Base-by-base conservation (phyloP, 1,140 invertebrate species). In the Piezodorus guildinii region DNA sequence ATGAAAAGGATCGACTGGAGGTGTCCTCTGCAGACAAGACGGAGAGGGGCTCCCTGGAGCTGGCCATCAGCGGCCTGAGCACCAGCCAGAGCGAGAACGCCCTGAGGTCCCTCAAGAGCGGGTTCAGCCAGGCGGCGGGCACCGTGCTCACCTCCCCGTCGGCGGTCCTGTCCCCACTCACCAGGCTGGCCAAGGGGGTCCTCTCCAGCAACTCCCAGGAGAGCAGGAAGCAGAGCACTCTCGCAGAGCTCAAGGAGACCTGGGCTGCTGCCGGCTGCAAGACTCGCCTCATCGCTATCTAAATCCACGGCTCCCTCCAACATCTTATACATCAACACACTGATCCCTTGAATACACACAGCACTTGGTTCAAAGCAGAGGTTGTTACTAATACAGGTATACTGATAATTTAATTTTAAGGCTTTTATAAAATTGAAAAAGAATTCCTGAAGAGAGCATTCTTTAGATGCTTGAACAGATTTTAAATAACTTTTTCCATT, bases 171-270 rank as follows among this genome's bases (percentile, higher is more conserved):
- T 85, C 84, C 1, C 87, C 88, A 0, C 80, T 91, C 12, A 85
- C 85, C 0, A 91, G 90, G 71, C 76, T 92, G 19, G 89, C 89
- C 1, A 89, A 88, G 74, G 88, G 89, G 0, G 83, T 93, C 65
- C 89, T 56, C 4, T 23, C n/a, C 2, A 19, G 46, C n/a, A 49
- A 17, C 6, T 21, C 46, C 14, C 46, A 56, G 27, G 19, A 56
- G 34, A 56, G 27, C 52, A 56, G 52, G 19, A 23, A 21, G 46
- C 46, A 49, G 5, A 49, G 52, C 52, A 23, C 2, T 9, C 52
- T 56, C 52, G 15, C 17, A 1, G 52, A 56, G 3, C 52, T 56
- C 2, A 17, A 21, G n/a, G 19, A 49, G 5, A 19, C 10, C 17
- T 56, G 52, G 52, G 52, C 23, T 56, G 15, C 52, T 27, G 15